A percentile compares a stretch with the other conserved stretches of the same genome.
Conservation (phyloP, 2,113 vertebrate genomes). For the Tympanuchus pallidicinctus region DNA sequence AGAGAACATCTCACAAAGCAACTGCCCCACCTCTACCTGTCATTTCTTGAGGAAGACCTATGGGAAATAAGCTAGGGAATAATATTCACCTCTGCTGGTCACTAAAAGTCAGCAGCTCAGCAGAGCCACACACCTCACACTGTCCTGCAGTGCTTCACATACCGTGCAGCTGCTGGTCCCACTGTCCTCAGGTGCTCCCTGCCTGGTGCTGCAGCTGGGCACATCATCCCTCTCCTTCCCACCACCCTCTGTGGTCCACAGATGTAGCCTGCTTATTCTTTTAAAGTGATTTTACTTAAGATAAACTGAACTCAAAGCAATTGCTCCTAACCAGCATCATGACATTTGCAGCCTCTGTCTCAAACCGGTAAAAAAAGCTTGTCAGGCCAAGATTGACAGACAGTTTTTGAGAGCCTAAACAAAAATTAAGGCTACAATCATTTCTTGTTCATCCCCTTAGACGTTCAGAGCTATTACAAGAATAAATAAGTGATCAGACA, state of each 20-base stretch:
- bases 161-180: background rate
- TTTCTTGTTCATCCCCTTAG: background rate
- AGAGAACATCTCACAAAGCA: background rate
- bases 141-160: background rate
- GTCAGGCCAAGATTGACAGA: background rate
- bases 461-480: background rate
- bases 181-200: background rate
- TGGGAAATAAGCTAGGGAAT: background rate
- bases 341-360: background rate
- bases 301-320: background rate
- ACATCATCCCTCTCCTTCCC: background rate
- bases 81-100: background rate
- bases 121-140: rapidly evolving
- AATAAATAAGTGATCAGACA: background rate
- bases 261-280: background rate
- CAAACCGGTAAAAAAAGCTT: background rate
- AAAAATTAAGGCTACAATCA: background rate
- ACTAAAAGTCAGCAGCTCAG: background rate
- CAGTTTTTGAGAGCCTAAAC: background rate
- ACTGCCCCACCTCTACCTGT: background rate
- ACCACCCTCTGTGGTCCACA: background rate
- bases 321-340: background rate
- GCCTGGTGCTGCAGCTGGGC: background rate
- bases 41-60: background rate
- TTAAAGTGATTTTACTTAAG: background rate